Conservation (phyloP, 2,797 vertebrate species). For the Bucorvus abyssinicus region DNA sequence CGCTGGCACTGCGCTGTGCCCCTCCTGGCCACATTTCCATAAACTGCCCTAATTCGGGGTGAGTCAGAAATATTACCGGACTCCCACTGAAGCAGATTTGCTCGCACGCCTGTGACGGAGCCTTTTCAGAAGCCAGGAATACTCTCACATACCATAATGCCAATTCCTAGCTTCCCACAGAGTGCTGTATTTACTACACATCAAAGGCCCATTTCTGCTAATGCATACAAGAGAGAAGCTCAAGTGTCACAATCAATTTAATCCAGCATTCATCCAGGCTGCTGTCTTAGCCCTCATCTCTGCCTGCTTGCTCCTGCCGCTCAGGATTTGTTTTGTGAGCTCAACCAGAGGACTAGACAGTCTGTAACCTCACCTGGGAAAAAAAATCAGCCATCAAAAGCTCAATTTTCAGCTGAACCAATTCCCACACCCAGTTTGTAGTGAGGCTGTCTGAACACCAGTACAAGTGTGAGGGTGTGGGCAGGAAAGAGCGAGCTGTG, state of each 20-base stretch:
- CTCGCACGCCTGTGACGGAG: not conserved
- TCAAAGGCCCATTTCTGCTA: slow-evolving; percentile 44
- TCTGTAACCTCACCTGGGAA: not conserved
- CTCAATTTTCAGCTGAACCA: not conserved
- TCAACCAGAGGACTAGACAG: not conserved
- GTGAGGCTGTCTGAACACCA: not conserved
- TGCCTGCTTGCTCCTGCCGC: not conserved
- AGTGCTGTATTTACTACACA: slow-evolving; percentile 21
- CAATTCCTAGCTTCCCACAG: slow-evolving; percentile 24
- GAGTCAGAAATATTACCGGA: slow-evolving; percentile 6
- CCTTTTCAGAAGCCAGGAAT: slow-evolving; percentile 40
- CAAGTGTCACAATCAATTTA: slow-evolving; percentile 51
- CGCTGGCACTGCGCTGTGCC: not conserved
- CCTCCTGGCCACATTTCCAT: not conserved
- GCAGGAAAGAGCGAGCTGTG: not conserved
- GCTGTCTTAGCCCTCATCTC: slow-evolving; percentile 18
- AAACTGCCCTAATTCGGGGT: not conserved
- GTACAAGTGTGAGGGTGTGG: not conserved
- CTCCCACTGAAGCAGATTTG: slow-evolving; percentile 1
- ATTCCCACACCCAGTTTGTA: not conserved
- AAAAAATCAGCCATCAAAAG: not conserved
- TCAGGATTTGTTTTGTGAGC: slow-evolving; percentile 12
- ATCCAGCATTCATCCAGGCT: slow-evolving; percentile 25
- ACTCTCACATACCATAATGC: not conserved
- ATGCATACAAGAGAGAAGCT: slow-evolving; percentile 20